Conservation (phyloP, 23 tunicate species). For the Styela plicata region DNA sequence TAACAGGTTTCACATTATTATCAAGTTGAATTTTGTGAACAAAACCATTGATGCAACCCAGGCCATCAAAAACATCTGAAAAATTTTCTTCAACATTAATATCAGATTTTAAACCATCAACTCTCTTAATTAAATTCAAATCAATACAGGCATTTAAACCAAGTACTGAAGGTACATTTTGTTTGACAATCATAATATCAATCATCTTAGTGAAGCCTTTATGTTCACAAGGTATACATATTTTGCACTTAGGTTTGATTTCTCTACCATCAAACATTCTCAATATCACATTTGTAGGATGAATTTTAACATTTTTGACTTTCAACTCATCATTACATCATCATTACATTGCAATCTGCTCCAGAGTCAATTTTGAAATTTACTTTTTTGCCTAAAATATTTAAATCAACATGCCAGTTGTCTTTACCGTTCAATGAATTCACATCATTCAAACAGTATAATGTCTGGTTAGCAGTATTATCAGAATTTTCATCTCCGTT, state of each 20-base stretch:
- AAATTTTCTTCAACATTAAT: too few relatives aligned
- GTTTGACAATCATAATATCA: neutral
- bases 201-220: neutral
- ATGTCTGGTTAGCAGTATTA: too few relatives aligned
- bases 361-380: neutral
- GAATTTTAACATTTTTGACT: too few relatives aligned
- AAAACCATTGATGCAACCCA: too few relatives aligned
- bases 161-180: neutral
- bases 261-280: neutral
- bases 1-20: too few relatives aligned
- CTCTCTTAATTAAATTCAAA: neutral
- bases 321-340: neutral
- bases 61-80: too few relatives aligned
- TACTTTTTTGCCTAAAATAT: neutral
- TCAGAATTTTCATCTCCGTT: too few relatives aligned
- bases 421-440: too few relatives aligned
- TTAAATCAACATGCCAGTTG: neutral
- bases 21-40: too few relatives aligned
- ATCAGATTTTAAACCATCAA: too few relatives aligned
- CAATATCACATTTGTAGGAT: too few relatives aligned
- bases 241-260: neutral
- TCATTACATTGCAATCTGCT: neutral
- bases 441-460: too few relatives aligned
- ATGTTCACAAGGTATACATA: neutral
- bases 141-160: neutral